Percentiles rank a stretch among this genome's conserved stretches.
These are phyloP conservation scores for Amphiduros pacificus DNA, from an alignment of 2,888 invertebrate species.

Conservation along the genomic window DNA sequence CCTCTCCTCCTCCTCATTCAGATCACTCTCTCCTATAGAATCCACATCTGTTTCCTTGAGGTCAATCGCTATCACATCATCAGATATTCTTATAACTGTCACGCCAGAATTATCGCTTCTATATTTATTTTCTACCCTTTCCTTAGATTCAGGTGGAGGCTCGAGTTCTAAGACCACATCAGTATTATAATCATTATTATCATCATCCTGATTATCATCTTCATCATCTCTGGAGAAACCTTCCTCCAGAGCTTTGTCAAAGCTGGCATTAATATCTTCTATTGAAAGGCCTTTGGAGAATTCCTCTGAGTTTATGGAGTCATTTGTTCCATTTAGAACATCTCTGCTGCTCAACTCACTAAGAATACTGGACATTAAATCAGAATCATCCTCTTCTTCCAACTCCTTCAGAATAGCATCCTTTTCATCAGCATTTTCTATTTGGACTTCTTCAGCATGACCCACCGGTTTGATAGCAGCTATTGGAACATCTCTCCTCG, in stretches of 20 bases:
- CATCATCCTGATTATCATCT: neutral
- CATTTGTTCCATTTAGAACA: too few relatives aligned
- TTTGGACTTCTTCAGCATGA: neutral
- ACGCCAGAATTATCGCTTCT: too few relatives aligned
- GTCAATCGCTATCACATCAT: too few relatives aligned
- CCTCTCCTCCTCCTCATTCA: too few relatives aligned
- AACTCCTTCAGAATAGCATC: neutral
- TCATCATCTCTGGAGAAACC: too few relatives aligned
- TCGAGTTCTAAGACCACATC: too few relatives aligned
- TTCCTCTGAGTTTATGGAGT: neutral
- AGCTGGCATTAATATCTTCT: neutral
- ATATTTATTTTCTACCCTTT: too few relatives aligned
- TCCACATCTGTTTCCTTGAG: too few relatives aligned
- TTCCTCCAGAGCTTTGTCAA: neutral
- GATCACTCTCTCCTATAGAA: too few relatives aligned
- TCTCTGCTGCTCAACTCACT: neutral
- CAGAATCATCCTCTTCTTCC: neutral
- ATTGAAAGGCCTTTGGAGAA: neutral
- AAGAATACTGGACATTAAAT: neutral
- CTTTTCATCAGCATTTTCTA: neutral
- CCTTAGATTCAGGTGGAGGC: too few relatives aligned
- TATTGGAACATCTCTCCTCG: neutral
- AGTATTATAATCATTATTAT: neutral
- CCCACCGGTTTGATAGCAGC: neutral
- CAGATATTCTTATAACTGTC: too few relatives aligned